Evolutionary conservation across 2,113 vertebrate species (phyloP), one percentile per base, ranked within the genome.

Genomic region (Lampris incognitus): DNA sequence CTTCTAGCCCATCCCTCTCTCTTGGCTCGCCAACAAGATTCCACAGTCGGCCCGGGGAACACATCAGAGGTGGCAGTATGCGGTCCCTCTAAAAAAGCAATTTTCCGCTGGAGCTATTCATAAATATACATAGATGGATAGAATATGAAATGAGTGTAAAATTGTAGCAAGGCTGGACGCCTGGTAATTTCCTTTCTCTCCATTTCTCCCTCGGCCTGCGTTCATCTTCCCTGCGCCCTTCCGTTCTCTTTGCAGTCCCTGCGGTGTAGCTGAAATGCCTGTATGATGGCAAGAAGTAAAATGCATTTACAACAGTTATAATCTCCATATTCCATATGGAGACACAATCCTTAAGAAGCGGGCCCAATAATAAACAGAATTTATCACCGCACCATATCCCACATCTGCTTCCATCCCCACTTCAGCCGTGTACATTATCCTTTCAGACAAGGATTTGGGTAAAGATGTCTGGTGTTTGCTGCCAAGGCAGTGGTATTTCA

Each of bases 41-140:
- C 74, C 74, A 72, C 66, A 70, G 65, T 52, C 51, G 58, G 52
- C 51, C 57, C 48, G 56, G 73, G 72, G 83, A 94, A 93, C 88
- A 65, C 85, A 82, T 92, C 78, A 90, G 90, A 93, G 81, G 83
- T 93, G 79, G 72, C 69, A 80, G 72, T 91, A 90, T 84, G 76
- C 93, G 85, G 86, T 88, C 85, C 81, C 93, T 11, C 58, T 67
- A 84, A 93, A 94, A 95, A 95, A 78, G 75, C 65, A 89, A 85
- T 95, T 95, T 95, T 93, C 89, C 93, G 77, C 86, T 87, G 85
- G 66, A 93, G 76, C 85, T 92, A 78, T 95, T 96, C 89, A 93
- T 95, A 95, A 95, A 95, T 95, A 95, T 95, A 92, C 90, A 95
- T 92, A 63, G 83, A 87, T 85, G 90, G 85, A 74, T 72, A 57